Evolutionary conservation across 2,888 invertebrate species (phyloP).

Genomic region (Clepsis dumicolana): DNA sequence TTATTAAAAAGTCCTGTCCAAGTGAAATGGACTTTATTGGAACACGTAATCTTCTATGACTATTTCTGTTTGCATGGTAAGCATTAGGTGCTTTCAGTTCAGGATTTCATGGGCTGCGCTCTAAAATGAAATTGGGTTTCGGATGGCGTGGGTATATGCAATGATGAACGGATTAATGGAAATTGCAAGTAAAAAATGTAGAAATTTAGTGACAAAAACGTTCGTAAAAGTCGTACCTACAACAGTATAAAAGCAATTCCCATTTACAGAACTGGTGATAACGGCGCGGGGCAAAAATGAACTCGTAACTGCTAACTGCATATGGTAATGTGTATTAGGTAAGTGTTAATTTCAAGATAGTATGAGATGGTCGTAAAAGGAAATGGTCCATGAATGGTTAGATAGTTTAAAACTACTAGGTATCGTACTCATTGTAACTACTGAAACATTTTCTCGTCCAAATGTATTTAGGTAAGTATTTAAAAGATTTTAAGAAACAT

Average conservation of each 20-base stretch:
- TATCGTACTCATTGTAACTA: too few species aligned
- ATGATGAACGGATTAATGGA: conserved; percentile 17
- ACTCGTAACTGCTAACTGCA: too few species aligned
- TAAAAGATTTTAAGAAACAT: too few species aligned
- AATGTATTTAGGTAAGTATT: too few species aligned
- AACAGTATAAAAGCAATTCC: not conserved
- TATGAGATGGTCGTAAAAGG: not conserved
- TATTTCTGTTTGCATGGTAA: conserved; percentile 35
- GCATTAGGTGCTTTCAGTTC: conserved; percentile 29
- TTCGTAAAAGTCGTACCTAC: not conserved
- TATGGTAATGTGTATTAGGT: too few species aligned
- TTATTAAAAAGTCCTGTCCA: conserved; percentile 31
- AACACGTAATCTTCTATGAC: conserved; percentile 38
- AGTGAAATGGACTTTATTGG: conserved; percentile 26
- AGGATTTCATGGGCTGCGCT: conserved; percentile 5
- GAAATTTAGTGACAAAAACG: not conserved
- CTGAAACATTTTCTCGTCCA: too few species aligned
- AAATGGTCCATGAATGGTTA: not conserved
- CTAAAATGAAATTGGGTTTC: conserved; percentile 27
- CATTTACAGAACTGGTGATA: not conserved
- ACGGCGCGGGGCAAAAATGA: too few species aligned
- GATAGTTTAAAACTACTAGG: too few species aligned
- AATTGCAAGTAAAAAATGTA: not conserved
- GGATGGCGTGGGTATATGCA: conserved; percentile 28
- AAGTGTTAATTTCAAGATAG: too few species aligned